Evolutionary conservation across 2,797 vertebrate genomes (phyloP).

Genomic region (Oreochromis grahami): DNA sequence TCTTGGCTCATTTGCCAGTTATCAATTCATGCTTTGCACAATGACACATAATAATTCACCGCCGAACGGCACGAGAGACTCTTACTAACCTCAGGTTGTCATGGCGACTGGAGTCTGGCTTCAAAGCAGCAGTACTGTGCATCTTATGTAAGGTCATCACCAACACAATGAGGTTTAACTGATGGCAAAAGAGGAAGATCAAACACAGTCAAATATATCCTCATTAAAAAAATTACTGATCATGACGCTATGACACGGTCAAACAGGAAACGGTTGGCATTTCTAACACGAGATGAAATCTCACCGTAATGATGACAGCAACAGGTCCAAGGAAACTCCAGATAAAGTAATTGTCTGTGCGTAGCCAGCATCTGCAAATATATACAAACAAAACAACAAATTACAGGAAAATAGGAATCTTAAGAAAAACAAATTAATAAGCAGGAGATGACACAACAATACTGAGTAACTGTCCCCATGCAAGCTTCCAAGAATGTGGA

Average conservation of each 20-base stretch:
- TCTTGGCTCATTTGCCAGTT: neutral
- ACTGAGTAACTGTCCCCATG: neutral
- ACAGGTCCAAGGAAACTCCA: slow-evolving; percentile 92
- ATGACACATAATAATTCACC: neutral
- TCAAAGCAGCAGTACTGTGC: slow-evolving; percentile 86
- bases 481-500: neutral
- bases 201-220: neutral
- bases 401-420: neutral
- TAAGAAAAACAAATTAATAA: neutral
- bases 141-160: slow-evolving; percentile 92
- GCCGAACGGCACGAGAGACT: neutral
- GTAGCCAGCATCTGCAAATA: slow-evolving; percentile 84
- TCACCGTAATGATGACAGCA: slow-evolving; percentile 86
- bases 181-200: neutral
- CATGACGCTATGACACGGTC: neutral
- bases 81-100: slow-evolving; percentile 88
- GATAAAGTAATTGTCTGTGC: slow-evolving; percentile 91
- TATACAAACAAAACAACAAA: neutral
- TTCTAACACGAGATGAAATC: neutral
- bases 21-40: neutral
- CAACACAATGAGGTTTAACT: slow-evolving; percentile 89
- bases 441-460: neutral
- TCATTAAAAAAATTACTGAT: neutral
- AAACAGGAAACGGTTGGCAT: neutral
- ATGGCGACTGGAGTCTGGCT: slow-evolving; percentile 90